Evolutionary conservation across 2,113 vertebrate species (phyloP), one percentile per base, ranked within the genome.

Genomic region (Campylorhamphus procurvoides): DNA sequence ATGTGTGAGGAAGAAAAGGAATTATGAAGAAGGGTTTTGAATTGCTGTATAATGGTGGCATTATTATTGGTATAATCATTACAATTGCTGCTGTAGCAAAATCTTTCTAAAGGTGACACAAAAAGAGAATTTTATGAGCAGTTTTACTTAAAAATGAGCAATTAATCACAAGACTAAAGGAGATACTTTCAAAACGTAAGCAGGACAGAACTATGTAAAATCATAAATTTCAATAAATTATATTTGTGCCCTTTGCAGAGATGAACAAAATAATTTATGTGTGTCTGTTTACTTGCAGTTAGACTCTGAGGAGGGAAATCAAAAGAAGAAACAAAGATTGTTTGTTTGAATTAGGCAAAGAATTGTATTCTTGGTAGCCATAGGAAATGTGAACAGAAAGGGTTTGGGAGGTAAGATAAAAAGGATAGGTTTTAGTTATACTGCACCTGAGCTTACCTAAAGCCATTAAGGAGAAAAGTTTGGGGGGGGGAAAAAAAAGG

Each of bases 321-420:
- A 80, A 90, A 89, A 80, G 83, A 88, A 84, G 59, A 86, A 74
- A 55, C 60, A 93, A 83, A 88, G 47, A 33, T 46, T 74, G 29
- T 80, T 42, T 67, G 18, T 80, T 83, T 89, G 50, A 50, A 63
- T 89, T 83, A 81, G 19, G 81, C 81, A 67, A 33, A 69, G 62
- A 94, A 84, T 6, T 11, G 6, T 73, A 2, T 4, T 93, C 56
- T 74, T 92, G 42, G n/a, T 39, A 94, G 18, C 20, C 50, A 55
- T 23, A 69, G 67, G 77, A 90, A 90, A 40, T 42, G 18, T 22
- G 58, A 93, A 14, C 7, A 9, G 52, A 80, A 88, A 62, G 6
- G 28, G 6, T 8, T 80, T 93, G 71, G 76, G 60, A 94, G 46
- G n/a, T 20, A 33, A 88, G 35, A 90, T 50, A 14, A 73, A 85